Conservation (phyloP, 2,113 vertebrate genomes). For the Perccottus glenii region DNA sequence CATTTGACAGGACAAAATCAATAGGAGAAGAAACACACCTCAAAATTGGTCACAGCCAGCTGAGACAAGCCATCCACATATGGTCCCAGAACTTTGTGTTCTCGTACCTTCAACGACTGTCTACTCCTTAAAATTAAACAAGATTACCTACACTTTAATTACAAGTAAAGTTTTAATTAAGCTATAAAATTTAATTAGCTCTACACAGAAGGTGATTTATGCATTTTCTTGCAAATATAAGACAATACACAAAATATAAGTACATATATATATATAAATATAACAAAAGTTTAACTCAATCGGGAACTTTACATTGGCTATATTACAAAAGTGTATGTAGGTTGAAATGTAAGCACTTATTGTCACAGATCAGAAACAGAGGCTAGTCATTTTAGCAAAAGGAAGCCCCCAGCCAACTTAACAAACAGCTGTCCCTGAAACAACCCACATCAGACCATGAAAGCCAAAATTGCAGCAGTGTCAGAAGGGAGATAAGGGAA, state of each 20-base stretch:
- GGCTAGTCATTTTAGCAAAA: slow-evolving; percentile 21
- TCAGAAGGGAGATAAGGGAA: slow-evolving; percentile 63
- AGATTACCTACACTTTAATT: not conserved
- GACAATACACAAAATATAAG: no score
- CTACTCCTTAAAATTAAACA: slow-evolving; percentile 80
- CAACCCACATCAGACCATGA: slow-evolving; percentile 57
- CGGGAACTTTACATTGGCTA: no score
- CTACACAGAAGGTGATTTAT: no score
- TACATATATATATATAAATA: no score
- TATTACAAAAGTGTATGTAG: no score
- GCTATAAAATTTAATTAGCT: no score
- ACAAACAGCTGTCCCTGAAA: slow-evolving; percentile 66
- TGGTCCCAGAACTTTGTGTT: slow-evolving; percentile 96
- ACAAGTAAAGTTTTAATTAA: not conserved
- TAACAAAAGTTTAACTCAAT: no score
- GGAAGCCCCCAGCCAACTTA: slow-evolving; percentile 49
- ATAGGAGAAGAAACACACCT: slow-evolving; percentile 79
- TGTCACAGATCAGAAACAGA: not conserved
- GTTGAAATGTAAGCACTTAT: no score
- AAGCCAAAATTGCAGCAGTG: slow-evolving; percentile 59
- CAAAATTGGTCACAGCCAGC: slow-evolving; percentile 93
- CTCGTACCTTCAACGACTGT: slow-evolving; percentile 94
- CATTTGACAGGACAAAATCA: not conserved
- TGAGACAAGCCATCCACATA: slow-evolving; percentile 98
- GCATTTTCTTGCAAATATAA: no score